phyloP scores from a whole-genome alignment of 2,113 vertebrate species.

The Oryzias curvinotus region DNA sequence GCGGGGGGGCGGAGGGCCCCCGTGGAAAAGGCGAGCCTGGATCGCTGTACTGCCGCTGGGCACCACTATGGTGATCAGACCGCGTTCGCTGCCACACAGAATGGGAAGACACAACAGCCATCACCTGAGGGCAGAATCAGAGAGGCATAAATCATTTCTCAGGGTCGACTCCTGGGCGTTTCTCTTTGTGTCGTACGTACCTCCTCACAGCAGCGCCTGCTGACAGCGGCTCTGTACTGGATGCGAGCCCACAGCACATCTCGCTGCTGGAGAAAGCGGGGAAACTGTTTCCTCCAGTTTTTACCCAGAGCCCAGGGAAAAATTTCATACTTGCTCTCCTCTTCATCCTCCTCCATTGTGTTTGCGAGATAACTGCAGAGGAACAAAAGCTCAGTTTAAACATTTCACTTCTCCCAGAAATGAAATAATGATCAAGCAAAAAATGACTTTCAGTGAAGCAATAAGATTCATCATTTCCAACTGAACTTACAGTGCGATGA shows the following conservation, averaged over 20 bases:
- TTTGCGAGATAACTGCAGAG: slow-evolving; percentile 90
- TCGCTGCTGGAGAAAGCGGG: slow-evolving; percentile 86
- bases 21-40: slow-evolving; percentile 68
- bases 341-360: slow-evolving; percentile 96
- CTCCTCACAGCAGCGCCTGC: slow-evolving; percentile 94
- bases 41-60: slow-evolving; percentile 78
- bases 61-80: slow-evolving; percentile 86
- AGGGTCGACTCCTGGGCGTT: slow-evolving; percentile 1
- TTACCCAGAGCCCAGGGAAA: slow-evolving; percentile 96
- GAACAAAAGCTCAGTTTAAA: background rate
- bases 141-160: slow-evolving; percentile 12
- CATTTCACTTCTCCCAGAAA: background rate
- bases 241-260: slow-evolving; percentile 92
- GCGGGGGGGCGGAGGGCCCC: slow-evolving; percentile 81
- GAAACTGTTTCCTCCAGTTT: slow-evolving; percentile 88
- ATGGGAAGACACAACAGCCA: slow-evolving; percentile 91
- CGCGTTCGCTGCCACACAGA: slow-evolving; percentile 89
- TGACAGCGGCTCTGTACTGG: slow-evolving; percentile 91
- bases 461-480: background rate
- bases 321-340: slow-evolving; percentile 93
- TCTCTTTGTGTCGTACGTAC: slow-evolving; percentile 74
- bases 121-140: slow-evolving; percentile 79
- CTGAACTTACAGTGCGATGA: slow-evolving; percentile 91
- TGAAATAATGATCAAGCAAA: too few relatives aligned
- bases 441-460: too few relatives aligned